Conservation (phyloP, 2,797 vertebrate genomes). For the Scarus forsteni region DNA sequence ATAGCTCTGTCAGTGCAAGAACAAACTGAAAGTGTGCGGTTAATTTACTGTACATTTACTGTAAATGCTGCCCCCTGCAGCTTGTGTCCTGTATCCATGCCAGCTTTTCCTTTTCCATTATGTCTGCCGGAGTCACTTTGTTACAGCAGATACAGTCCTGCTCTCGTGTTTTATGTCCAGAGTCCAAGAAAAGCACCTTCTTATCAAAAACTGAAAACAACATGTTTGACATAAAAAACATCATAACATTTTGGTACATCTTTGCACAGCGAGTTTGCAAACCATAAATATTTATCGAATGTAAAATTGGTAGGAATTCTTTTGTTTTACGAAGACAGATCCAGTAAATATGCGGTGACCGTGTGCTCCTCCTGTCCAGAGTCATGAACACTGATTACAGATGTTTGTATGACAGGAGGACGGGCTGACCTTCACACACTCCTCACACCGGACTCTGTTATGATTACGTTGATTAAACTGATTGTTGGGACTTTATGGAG, state of each 20-base stretch:
- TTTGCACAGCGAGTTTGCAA: too few species aligned
- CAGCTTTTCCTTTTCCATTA: not conserved
- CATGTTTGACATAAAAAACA: not conserved
- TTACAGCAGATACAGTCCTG: not conserved
- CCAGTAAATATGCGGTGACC: conserved; percentile 1
- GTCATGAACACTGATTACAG: conserved; percentile 18
- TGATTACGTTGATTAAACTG: conserved; percentile 46
- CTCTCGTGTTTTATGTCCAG: not conserved
- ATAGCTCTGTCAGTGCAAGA: too few species aligned
- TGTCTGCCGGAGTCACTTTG: not conserved
- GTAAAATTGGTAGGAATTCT: too few species aligned
- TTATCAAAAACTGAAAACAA: not conserved
- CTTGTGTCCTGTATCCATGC: conserved; percentile 12
- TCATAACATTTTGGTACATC: too few species aligned
- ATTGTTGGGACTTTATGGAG: conserved; percentile 26
- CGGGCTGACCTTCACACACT: conserved; percentile 40
- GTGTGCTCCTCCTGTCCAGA: not conserved
- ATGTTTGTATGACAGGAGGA: conserved; percentile 48
- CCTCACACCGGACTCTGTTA: conserved; percentile 16
- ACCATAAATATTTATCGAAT: too few species aligned
- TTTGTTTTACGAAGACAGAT: not conserved
- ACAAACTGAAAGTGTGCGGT: not conserved
- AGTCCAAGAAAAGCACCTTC: not conserved
- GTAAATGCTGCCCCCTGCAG: conserved; percentile 73
- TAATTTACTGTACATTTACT: not conserved